Base-by-base conservation (phyloP, 2,797 vertebrate species). In the Pygocentrus nattereri region DNA sequence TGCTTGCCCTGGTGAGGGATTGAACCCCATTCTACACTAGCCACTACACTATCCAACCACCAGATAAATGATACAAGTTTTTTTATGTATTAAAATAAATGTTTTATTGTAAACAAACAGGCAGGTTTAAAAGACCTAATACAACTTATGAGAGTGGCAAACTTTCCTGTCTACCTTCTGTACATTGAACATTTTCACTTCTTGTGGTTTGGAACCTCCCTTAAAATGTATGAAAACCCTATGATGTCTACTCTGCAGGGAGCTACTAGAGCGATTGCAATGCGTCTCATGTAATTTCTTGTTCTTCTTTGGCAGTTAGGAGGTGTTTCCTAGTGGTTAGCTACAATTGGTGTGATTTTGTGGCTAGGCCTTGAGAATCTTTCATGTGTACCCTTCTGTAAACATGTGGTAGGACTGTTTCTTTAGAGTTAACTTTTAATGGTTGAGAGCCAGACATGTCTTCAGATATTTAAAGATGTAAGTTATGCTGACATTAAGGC, bases 271-370 rank as follows among this genome's bases (percentile, higher is more conserved):
- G 6, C 5, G 18, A 30, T 18, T 62, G 15, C 15, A 31, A 19
- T 18, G 23, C 6, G 2, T 21, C 2, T 65, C 19, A n/a, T 74
- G 54, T 44, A 54, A 59, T 74, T 59, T 41, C 34, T 54, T 74
- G 72, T 19, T 74, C 65, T 31, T 34, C 21, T 61, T 72, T 61
- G 3, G 30, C 27, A n/a, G 67, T 67, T 71, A 44, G 47, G 27
- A 68, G 64, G 62, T 74, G 71, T 74, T 74, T 74, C 52, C 41
- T 25, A 41, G 71, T 18, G 71, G 71, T 74, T 58, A 74, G 52
- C 31, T 74, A 23, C 54, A 74, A 74, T 25, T 74, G 31, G 34
- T 74, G n/a, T 54, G 71, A 74, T 25, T 74, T 58, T 74, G 54
- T 74, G n/a, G 31, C 54, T 59, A 18, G 27, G 52, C n/a, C 31